Base-by-base conservation (phyloP, 2,888 invertebrate genomes). In the Tribolium freemani region DNA sequence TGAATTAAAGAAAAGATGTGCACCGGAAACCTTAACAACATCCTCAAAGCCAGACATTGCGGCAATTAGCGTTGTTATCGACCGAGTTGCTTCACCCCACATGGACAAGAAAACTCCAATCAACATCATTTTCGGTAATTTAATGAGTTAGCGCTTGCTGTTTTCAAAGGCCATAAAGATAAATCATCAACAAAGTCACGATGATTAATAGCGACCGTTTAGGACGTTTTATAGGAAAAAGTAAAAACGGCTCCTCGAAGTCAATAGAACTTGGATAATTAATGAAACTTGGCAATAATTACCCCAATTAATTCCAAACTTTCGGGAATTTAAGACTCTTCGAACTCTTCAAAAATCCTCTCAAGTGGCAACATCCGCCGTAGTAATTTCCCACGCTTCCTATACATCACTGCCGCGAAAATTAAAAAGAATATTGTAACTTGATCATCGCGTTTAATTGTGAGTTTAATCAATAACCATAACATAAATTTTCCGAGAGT, bases 1-100 rank as follows among this genome's bases (percentile, higher is more conserved):
- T 46, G 16, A 70, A 70, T 63, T 45, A 70, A 63, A 70, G 69
- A 70, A 70, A 70, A 63, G 69, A 70, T 60, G 69, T 50, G 63
- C 61, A 63, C 69, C 72, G 72, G 72, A 72, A 72, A 60, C 63
- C 31, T 57, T 71, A 71, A 71, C 67, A 68, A 72, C 72, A 72
- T 72, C 72, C 72, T 69, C 51, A 13, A 10, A 56, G 16, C 69
- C 69, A 72, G 63, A 69, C 72, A 69, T 54, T 61, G 50, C 53
- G 54, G 68, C 61, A 72, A 72, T 72, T 72, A 72, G 56, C 50
- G 68, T 38, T 56, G 64, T 72, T 69, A 72, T 63, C 63, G 66
- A 21, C 11, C 6, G 38, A 69, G 69, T 54, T 70, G 61, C 30
- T 70, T 70, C 69, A 70, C 60, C 58, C 67, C 30, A 20, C 26